A percentile compares a stretch with the other conserved stretches of the same genome.
phyloP scores from a whole-genome alignment of 2,797 vertebrate genomes.

The Cichlasoma orientale region DNA sequence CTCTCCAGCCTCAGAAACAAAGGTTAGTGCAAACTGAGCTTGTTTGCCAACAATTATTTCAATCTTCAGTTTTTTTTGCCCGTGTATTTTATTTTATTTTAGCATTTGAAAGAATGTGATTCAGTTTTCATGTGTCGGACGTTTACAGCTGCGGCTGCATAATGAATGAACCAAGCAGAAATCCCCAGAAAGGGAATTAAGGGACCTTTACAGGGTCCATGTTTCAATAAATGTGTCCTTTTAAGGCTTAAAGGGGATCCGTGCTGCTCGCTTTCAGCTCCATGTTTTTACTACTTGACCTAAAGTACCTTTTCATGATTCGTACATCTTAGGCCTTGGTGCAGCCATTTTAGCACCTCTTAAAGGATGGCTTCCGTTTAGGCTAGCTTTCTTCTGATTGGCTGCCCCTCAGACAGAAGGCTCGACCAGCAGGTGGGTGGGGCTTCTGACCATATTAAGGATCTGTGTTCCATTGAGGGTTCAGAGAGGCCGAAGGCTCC shows the following conservation, averaged over 20 bases:
- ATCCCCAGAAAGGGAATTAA: background rate
- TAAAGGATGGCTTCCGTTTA: background rate
- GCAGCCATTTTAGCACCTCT: background rate
- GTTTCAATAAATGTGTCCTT: background rate
- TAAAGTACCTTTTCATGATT: background rate
- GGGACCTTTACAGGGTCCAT: too few species aligned
- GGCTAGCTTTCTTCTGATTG: background rate
- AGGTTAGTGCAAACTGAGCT: conserved; percentile 45
- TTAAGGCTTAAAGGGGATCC: background rate
- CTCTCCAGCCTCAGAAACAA: conserved; percentile 79
- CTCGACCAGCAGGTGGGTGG: background rate
- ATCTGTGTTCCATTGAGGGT: background rate
- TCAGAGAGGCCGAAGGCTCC: background rate
- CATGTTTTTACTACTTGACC: background rate
- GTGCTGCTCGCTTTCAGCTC: background rate
- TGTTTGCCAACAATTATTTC: too few species aligned
- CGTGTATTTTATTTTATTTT: background rate
- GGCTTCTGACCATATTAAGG: background rate
- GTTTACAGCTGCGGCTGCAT: background rate
- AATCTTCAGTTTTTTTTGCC: background rate
- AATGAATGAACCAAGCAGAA: background rate
- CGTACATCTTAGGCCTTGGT: background rate
- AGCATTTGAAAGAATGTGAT: background rate
- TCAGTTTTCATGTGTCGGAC: background rate
- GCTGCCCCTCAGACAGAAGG: conserved; percentile 1